Evolutionary conservation across 2,113 vertebrate genomes (phyloP).

Genomic region (Meleagris gallopavo): DNA sequence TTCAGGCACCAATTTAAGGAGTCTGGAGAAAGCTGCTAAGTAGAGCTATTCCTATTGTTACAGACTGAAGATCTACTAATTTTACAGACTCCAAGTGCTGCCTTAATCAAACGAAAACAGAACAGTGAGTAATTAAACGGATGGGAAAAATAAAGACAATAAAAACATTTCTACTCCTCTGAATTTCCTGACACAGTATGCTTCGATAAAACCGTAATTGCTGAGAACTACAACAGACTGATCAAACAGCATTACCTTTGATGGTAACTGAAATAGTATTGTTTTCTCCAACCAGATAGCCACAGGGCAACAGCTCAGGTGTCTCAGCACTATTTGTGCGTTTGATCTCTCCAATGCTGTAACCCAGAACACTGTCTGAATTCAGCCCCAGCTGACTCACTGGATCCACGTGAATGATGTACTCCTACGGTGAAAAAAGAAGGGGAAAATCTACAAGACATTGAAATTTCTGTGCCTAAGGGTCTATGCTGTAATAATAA

Average conservation of each 20-base stretch:
- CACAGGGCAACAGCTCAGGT: constrained; percentile 94
- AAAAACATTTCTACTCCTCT: not conserved
- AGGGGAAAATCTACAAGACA: not conserved
- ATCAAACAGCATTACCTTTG: constrained; percentile 81
- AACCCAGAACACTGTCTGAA: constrained; percentile 93
- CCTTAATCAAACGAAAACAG: not conserved
- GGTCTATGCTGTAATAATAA: not conserved
- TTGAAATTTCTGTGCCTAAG: not conserved
- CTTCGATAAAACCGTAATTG: not conserved
- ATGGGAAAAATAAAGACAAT: not conserved
- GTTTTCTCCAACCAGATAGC: constrained; percentile 96
- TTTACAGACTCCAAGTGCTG: not conserved
- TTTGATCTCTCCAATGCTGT: constrained; percentile 92
- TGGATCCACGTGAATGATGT: constrained; percentile 94
- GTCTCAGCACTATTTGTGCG: constrained; percentile 81
- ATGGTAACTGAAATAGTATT: constrained; percentile 92
- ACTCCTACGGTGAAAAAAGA: constrained; percentile 82
- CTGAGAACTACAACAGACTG: not conserved
- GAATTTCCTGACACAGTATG: not conserved
- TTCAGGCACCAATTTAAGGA: not conserved
- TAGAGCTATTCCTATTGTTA: not conserved
- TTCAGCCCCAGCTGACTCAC: constrained; percentile 91
- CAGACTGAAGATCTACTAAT: not conserved
- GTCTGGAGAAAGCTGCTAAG: not conserved
- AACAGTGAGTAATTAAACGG: not conserved